Base-by-base conservation (phyloP, 2,797 vertebrate genomes). In the Pachyuromys duprasi region DNA sequence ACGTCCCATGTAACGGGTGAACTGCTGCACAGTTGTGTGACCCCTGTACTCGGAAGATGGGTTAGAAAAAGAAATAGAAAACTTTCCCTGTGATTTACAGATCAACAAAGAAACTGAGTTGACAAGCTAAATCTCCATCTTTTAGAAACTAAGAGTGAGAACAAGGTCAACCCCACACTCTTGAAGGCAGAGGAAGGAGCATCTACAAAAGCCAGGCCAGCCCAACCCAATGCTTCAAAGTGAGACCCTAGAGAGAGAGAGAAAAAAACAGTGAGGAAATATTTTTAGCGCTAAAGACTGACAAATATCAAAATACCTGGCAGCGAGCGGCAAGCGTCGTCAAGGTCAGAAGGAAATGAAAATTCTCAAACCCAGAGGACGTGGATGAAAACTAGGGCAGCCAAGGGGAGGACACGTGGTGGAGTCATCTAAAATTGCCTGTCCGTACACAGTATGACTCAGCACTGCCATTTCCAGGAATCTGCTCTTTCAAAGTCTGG, bases 241-340 rank as follows among this genome's bases (percentile, higher is more conserved):
- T 63, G 15, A 83, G 24, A 42, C 57, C 57, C 14, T 63, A 76
- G 22, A 26, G 26, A 63, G 14, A 76, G 42, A 76, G 42, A 45
- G 24, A 45, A 22, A 11, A 49, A 76, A 57, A 42, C 9, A 49
- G 28, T 7, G 28, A 94, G 36, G 90, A 94, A 92, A 55, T 67
- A 45, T 76, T 79, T 90, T 89, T 86, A 75, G 67, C 36, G 13
- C 57, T n/a, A 69, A 69, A 90, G 57, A 94, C 31, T 18, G 63
- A 42, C 57, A 83, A 84, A 94, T 90, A 89, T 90, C 22, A 95
- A 90, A 94, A 70, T 70, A 76, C 60, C 80, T 90, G 63, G 79
- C 72, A 80, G 36, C 83, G 70, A 80, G 36, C 83, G 70, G 26
- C 63, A 94, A 83, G 78, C 84, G 18, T 18, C 75, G 26, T 93